A percentile compares a stretch with the other conserved stretches of the same genome.
Conservation (phyloP, 1,140 invertebrate species). For the Temnothorax longispinosus region DNA sequence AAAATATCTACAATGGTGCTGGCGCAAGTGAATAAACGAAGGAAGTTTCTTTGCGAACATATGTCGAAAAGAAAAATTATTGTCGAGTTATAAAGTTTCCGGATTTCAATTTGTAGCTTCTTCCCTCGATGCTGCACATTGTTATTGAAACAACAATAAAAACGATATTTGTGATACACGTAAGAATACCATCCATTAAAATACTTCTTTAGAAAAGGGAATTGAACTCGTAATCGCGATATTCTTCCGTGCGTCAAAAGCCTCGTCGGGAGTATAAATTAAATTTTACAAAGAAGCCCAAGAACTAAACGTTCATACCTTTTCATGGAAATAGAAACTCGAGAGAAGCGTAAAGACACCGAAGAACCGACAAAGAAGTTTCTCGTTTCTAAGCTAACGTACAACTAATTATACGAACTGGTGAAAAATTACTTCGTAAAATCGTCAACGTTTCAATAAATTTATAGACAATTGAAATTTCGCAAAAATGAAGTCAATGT, state of each 20-base stretch:
- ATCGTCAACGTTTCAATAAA: background rate
- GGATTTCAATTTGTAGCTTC: slow-evolving; percentile 1
- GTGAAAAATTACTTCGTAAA: slow-evolving; percentile 3
- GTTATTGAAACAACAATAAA: slow-evolving; percentile 59
- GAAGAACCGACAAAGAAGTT: slow-evolving; percentile 4
- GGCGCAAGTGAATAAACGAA: background rate
- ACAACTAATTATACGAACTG: background rate
- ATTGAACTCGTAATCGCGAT: slow-evolving; percentile 57
- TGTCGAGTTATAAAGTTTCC: slow-evolving; percentile 46
- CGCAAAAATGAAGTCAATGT: background rate
- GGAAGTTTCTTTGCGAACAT: background rate
- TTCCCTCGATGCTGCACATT: slow-evolving; percentile 18
- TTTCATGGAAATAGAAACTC: slow-evolving; percentile 61
- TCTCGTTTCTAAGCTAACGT: background rate
- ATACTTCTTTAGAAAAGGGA: slow-evolving; percentile 42
- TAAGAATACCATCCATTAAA: slow-evolving; percentile 66
- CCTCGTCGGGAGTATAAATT: slow-evolving; percentile 64
- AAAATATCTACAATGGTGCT: slow-evolving; percentile 6
- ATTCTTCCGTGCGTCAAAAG: slow-evolving; percentile 32
- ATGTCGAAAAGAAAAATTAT: slow-evolving; percentile 24
- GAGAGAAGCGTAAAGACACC: slow-evolving; percentile 45
- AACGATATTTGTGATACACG: slow-evolving; percentile 65
- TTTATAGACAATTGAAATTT: background rate
- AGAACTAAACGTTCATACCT: slow-evolving; percentile 61
- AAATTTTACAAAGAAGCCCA: slow-evolving; percentile 72